Evolutionary conservation across 2,888 invertebrate genomes (phyloP), one percentile per base, ranked within the genome.

Genomic region (Sarcophaga subvicina): DNA sequence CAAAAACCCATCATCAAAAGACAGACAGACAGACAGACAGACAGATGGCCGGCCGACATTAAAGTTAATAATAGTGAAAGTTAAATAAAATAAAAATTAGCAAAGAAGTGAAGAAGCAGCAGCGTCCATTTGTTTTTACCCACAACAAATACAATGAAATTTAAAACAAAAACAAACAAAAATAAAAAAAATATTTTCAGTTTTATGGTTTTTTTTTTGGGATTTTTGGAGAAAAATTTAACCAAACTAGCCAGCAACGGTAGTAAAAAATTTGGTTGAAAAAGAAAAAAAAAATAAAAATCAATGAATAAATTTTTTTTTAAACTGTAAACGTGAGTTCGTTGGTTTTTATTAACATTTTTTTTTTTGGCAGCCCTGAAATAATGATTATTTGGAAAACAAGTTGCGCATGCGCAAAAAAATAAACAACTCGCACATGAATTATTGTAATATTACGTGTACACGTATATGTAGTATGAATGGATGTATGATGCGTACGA

Each of bases 31-130:
- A 22, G 45, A 54, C 2, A 59, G 37, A 37, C 37, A 10, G 37
- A 37, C 37, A 10, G 37, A 3, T 10, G 2, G 37, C 10, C 37
- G 17, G 10, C 66, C 14, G 17, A 63, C 62, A 10, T 47, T 54
- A 63, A 70, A 78, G 66, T 77, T 72, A 64, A 83, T 72, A 64
- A 83, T 83, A 86, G 86, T 83, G 86, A 86, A 86, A 86, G 86
- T 86, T 64, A 78, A 77, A 86, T 67, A 71, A 75, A 72, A 76
- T 22, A 76, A 67, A 67, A 10, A 63, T 83, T 80, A 75, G 78
- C 79, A 45, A 87, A 75, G 54, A 54, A 14, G 17, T 17, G 59
- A 87, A 87, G 78, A 84, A 81, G 75, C 77, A 81, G 75, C 77
- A 49, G 37, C 37, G 37, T 37, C 37, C 37, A 37, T 37, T 37